A percentile compares a stretch with the other conserved stretches of the same genome.
phyloP scores from a whole-genome alignment of 2,888 invertebrate species.

The Icerya purchasi region DNA sequence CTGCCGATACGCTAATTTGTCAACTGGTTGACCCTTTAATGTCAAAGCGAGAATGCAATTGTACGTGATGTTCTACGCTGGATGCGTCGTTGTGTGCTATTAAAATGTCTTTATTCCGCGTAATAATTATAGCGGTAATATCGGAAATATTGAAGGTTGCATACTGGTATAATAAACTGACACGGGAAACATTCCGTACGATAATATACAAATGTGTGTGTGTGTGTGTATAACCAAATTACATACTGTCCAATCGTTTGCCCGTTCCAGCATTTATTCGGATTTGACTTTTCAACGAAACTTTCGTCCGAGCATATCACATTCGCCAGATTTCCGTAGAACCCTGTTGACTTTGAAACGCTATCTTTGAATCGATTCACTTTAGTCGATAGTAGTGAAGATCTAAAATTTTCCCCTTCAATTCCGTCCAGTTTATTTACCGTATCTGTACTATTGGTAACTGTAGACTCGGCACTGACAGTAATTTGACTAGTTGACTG shows the following conservation, averaged over 20 bases:
- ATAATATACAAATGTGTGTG: too few species aligned
- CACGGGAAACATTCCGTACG: too few species aligned
- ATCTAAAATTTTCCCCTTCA: constrained; percentile 10
- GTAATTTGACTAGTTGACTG: neutral
- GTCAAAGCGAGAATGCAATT: too few species aligned
- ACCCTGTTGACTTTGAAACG: constrained; percentile 33
- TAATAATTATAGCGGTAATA: too few species aligned
- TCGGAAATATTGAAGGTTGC: too few species aligned
- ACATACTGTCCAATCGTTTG: constrained; percentile 54
- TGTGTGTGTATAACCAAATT: constrained; percentile 4
- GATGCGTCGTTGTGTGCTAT: too few species aligned
- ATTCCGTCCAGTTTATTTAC: constrained; percentile 1
- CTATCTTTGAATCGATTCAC: constrained; percentile 6
- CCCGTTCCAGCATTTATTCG: constrained; percentile 63
- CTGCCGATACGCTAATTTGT: too few species aligned
- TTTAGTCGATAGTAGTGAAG: constrained; percentile 2
- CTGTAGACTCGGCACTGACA: neutral
- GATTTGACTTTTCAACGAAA: constrained; percentile 39
- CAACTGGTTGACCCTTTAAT: too few species aligned
- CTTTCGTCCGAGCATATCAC: constrained; percentile 52
- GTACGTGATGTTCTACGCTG: too few species aligned
- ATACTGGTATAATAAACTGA: too few species aligned
- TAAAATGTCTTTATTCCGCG: too few species aligned
- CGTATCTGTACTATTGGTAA: neutral
- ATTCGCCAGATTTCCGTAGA: constrained; percentile 64